Evolutionary conservation across 2,888 invertebrate genomes (phyloP).

Genomic region (Eristalis pertinax): DNA sequence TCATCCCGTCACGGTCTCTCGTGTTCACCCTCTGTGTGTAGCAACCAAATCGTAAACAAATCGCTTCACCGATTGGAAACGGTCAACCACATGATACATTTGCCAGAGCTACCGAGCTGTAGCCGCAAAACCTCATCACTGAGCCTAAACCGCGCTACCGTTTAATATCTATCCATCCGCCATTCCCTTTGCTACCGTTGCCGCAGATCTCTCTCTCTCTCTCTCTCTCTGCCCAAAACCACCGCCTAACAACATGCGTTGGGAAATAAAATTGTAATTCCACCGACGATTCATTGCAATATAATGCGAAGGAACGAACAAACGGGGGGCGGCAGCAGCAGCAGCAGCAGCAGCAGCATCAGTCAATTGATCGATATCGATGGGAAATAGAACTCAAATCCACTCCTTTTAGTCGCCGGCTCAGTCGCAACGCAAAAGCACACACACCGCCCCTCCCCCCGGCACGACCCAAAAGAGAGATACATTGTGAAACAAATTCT

Average conservation of each 20-base stretch:
- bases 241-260: background rate
- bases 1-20: no score
- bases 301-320: background rate
- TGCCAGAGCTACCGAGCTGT: constrained; percentile 22
- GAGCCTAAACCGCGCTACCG: background rate
- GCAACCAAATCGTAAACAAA: constrained; percentile 26
- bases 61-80: constrained; percentile 53
- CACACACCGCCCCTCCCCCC: background rate
- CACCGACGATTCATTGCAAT: constrained; percentile 15
- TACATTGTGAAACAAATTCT: constrained; percentile 3
- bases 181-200: background rate
- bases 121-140: constrained; percentile 55
- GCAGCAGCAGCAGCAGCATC: background rate
- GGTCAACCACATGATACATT: constrained; percentile 55
- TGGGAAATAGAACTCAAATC: constrained; percentile 40
- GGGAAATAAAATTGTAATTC: constrained; percentile 24
- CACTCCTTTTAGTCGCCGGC: constrained; percentile 25
- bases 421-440: no score
- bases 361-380: constrained; percentile 39
- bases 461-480: background rate
- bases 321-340: background rate
- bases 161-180: constrained; percentile 5
- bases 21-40: background rate
- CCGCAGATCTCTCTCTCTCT: no score
- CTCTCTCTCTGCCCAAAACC: no score